Conservation (phyloP, 2,888 invertebrate species). For the Idaea aversata region DNA sequence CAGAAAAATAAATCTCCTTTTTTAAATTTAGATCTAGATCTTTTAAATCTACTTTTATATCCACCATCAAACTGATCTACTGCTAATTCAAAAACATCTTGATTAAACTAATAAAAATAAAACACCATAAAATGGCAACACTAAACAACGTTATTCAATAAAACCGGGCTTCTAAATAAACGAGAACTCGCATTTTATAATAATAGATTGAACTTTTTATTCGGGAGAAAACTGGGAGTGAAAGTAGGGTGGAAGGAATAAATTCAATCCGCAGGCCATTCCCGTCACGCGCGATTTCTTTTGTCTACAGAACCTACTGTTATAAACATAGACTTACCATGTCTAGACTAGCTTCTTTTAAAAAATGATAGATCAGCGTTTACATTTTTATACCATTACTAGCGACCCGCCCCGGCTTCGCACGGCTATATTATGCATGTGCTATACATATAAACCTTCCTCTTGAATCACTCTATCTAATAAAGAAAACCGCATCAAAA, state of each 20-base stretch:
- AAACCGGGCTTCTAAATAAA: not conserved
- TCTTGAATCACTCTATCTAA: too few species aligned
- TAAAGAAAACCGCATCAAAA: too few species aligned
- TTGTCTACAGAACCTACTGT: constrained; percentile 16
- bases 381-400: too few species aligned
- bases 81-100: not conserved
- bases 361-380: too few species aligned
- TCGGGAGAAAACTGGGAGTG: not conserved
- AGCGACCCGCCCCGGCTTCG: too few species aligned
- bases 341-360: not conserved
- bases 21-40: too few species aligned
- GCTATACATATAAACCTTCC: too few species aligned
- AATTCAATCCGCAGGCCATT: constrained; percentile 15
- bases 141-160: not conserved
- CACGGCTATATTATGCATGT: too few species aligned
- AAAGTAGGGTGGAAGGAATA: constrained; percentile 4
- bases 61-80: too few species aligned
- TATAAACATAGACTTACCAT: not conserved
- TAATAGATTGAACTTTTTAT: not conserved
- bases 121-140: not conserved
- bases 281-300: constrained; percentile 17
- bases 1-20: too few species aligned
- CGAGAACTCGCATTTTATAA: not conserved
- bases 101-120: not conserved
- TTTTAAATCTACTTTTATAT: too few species aligned